These are phyloP conservation scores for Drosophila sturtevanti DNA, from an alignment of 1,140 invertebrate genomes.

Conservation along the genomic window DNA sequence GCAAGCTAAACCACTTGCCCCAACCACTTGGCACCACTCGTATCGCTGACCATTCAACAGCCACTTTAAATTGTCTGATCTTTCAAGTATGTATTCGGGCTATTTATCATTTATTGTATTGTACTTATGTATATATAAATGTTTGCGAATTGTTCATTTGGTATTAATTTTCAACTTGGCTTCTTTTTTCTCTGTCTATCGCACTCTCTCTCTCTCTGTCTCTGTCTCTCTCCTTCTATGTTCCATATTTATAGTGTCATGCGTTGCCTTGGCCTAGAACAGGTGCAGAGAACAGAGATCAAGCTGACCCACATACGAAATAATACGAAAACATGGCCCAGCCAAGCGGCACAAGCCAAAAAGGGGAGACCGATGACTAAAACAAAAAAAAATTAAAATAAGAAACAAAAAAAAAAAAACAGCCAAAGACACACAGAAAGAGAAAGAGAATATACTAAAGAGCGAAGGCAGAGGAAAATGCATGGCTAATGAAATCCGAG, in stretches of 20 bases:
- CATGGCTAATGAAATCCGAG: slow-evolving; percentile 49
- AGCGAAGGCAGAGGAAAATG: slow-evolving; percentile 1
- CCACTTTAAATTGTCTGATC: slow-evolving; percentile 43
- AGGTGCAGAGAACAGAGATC: slow-evolving; percentile 28
- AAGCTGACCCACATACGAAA: slow-evolving; percentile 44
- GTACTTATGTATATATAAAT: background rate
- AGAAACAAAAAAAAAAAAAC: background rate
- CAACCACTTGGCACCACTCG: slow-evolving; percentile 11
- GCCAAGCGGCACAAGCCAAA: slow-evolving; percentile 54
- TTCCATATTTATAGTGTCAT: slow-evolving; percentile 44
- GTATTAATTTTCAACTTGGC: background rate
- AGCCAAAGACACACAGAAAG: background rate
- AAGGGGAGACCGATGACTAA: slow-evolving; percentile 14
- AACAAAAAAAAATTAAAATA: background rate
- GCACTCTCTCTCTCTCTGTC: no score
- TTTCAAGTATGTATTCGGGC: slow-evolving; percentile 24
- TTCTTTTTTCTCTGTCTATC: no score
- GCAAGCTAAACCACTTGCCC: slow-evolving; percentile 12
- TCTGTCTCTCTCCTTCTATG: slow-evolving; percentile 2
- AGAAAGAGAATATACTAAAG: background rate
- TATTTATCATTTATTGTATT: background rate
- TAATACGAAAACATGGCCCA: slow-evolving; percentile 25
- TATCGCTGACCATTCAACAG: slow-evolving; percentile 56
- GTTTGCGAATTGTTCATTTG: background rate
- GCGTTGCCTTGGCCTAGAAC: slow-evolving; percentile 35